Base-by-base conservation (phyloP, 2,888 invertebrate genomes). In the Nomada goodeniana region DNA sequence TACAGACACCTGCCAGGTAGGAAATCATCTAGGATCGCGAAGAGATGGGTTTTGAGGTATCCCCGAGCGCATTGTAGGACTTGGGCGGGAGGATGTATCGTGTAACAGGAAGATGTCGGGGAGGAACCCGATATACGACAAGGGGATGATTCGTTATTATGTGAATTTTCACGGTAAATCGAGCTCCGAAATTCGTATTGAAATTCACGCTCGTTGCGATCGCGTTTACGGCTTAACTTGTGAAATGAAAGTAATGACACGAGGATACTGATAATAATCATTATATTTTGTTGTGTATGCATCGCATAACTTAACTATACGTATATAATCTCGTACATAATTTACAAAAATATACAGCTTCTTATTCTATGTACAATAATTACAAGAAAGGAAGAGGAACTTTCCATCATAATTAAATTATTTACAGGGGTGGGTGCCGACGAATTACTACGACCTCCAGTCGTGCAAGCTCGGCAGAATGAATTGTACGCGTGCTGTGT, bases 61-160 rank as follows among this genome's bases (percentile, higher is more conserved):
- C 84, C 83, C 71, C 67, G 81, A 57, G 77, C 79, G 87, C 82
- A 91, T 91, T 90, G 90, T 91, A 77, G 80, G 77, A 70, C 65
- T 82, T 88, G 88, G 90, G 88, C 88, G 89, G 86, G 86, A 88
- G 84, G 85, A 89, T 85, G 91, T 92, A 92, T 92, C 92, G 86
- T 88, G 87, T 93, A 91, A 91, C 92, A 91, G 91, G 91, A 92
- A 92, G 89, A 91, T 88, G 90, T 88, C 89, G 84, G 80, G 69
- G 83, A 69, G 76, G 87, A 91, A 91, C 88, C 86, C 88, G 89
- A 91, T 91, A 91, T 90, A 91, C 86, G 89, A 89, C 89, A 86
- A 88, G 88, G 91, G 91, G 90, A 90, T 90, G 90, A 91, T 92
- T 89, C 89, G 90, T 91, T 91, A 90, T 91, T 90, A 89, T 91